Percentiles rank a stretch among this genome's conserved stretches.
phyloP scores from a whole-genome alignment of 1,140 invertebrate genomes.

The Megathymus violae region DNA sequence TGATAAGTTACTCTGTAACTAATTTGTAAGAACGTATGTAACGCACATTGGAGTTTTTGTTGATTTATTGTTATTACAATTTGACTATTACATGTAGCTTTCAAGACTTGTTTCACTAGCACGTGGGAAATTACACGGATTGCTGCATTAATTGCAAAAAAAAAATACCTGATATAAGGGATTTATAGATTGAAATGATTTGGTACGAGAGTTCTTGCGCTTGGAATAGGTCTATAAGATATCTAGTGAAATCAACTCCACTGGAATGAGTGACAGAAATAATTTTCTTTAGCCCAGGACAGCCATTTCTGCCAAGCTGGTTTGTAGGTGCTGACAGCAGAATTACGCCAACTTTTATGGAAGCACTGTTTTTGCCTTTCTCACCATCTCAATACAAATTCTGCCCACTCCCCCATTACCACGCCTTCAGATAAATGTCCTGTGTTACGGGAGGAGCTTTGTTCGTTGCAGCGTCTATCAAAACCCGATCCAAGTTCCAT shows the following conservation, averaged over 20 bases:
- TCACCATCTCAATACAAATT: no score
- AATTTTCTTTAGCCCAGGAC: no score
- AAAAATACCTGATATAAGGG: neutral
- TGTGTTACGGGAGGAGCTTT: no score
- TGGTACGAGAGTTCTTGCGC: neutral
- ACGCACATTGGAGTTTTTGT: neutral
- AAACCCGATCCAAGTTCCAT: slow-evolving; percentile 22
- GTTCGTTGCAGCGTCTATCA: no score
- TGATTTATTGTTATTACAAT: neutral
- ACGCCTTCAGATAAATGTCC: no score
- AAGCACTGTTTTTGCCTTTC: no score
- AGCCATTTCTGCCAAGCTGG: no score
- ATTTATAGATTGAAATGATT: neutral
- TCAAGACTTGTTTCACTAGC: neutral
- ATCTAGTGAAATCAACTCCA: no score
- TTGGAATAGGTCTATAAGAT: neutral
- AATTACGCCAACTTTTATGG: no score
- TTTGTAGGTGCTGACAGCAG: no score
- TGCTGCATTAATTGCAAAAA: neutral
- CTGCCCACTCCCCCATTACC: no score
- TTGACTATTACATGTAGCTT: neutral
- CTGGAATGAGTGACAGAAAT: no score
- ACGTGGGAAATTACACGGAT: neutral
- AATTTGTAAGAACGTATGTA: neutral
- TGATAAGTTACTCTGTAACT: neutral